Conservation (phyloP, 2,888 invertebrate species). For the Troilus luridus region DNA sequence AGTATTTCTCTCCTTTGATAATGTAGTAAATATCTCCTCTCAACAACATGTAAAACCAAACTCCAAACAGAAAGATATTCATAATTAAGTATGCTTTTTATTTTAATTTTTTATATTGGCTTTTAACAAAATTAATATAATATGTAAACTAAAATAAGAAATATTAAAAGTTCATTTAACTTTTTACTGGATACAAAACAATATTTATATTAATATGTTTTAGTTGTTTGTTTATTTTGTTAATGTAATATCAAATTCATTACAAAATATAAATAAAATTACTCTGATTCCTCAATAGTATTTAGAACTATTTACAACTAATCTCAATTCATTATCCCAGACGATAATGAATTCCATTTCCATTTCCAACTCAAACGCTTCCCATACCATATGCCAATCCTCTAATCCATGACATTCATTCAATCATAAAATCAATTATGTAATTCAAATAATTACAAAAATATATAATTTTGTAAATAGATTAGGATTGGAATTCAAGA, state of each 20-base stretch:
- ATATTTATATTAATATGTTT: not conserved
- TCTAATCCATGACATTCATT: not conserved
- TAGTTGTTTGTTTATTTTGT: not conserved
- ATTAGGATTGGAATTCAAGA: not conserved
- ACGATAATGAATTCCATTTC: not conserved
- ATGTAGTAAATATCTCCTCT: not conserved
- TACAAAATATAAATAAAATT: not conserved
- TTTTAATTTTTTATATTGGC: not conserved
- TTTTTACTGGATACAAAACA: not conserved
- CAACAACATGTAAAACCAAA: not conserved
- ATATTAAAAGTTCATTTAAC: not conserved
- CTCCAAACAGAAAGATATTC: constrained; percentile 10
- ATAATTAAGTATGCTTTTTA: not conserved
- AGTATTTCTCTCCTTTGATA: constrained; percentile 20
- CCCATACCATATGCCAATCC: not conserved
- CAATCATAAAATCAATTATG: not conserved
- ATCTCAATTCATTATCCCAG: not conserved
- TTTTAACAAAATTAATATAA: not conserved
- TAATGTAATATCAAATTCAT: not conserved
- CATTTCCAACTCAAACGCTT: not conserved
- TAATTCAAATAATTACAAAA: not conserved
- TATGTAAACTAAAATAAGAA: not conserved
- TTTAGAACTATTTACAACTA: not conserved
- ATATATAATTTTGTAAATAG: not conserved
- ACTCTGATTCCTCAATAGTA: not conserved